Base-by-base conservation (phyloP, 1,140 invertebrate species). In the Phenacoccus solenopsis region DNA sequence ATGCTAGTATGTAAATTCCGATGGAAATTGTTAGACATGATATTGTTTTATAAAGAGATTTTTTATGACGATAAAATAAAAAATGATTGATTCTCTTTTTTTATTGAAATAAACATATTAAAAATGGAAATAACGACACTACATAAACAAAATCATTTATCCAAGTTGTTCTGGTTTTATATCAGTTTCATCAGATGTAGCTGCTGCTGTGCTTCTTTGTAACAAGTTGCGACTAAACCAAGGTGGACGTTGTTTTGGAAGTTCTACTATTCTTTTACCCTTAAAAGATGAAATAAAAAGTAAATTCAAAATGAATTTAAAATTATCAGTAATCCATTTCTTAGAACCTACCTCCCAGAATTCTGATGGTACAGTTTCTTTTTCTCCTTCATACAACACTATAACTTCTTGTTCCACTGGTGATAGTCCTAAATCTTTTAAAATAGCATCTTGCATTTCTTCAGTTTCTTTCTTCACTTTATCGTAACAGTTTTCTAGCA, bases 211-310 rank as follows among this genome's bases (percentile, higher is more conserved):
- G 25, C 85, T 84, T 78, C 87, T 87, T 74, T 93, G 86, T 24
- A 94, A 76, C 57, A 96, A 80, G 81, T 93, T 93, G 76, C 86
- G 86, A 73, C 86, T 83, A 75, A 92, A 93, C 90, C 90, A 93
- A 25, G 81, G 73, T 21, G 91, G 90, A 70, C 90, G 80, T 71
- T 85, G 80, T 77, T 87, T 90, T 49, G 84, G 78, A 76, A 92
- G 81, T 81, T 93, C 89, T 1, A 93, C 81, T 67, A 92, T 81
- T 72, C 84, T 79, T 77, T 89, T 88, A 4, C 80, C 79, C 79
- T 84, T 72, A 28, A 70, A 30, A 12, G 61, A 25, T 35, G 27
- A n/a, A 67, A 20, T 80, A 76, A 81, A 83, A 72, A 80, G 83
- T 68, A 75, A 38, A 73, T 73, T 59, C 68, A 28, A 70, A 71